These are phyloP conservation scores for Leptinotarsa defecta DNA, from an alignment of 1,140 invertebrate species.

Conservation along the genomic window DNA sequence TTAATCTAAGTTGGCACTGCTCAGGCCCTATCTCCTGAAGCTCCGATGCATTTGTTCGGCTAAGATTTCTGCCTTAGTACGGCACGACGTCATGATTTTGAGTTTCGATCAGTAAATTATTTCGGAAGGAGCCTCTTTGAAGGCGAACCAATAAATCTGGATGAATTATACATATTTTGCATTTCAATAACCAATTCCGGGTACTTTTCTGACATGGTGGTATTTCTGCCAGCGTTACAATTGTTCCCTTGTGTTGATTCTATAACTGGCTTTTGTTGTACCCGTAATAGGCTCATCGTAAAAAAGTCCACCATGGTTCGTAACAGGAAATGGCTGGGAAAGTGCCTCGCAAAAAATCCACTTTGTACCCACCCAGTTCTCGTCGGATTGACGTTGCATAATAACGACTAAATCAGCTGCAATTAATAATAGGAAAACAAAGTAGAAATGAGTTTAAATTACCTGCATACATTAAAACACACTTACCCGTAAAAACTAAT, in stretches of 20 bases:
- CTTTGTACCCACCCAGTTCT: background rate
- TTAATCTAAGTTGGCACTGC: too few relatives aligned
- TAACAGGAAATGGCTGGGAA: background rate
- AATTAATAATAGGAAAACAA: slow-evolving; percentile 26
- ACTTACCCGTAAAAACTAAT: slow-evolving; percentile 24
- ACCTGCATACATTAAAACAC: slow-evolving; percentile 32
- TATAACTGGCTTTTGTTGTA: background rate
- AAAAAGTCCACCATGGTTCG: slow-evolving; percentile 4
- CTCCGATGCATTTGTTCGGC: too few relatives aligned
- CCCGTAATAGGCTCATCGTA: background rate
- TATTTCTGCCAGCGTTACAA: background rate
- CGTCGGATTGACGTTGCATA: slow-evolving; percentile 16
- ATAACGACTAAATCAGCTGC: slow-evolving; percentile 16
- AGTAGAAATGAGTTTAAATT: slow-evolving; percentile 21
- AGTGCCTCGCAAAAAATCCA: background rate
- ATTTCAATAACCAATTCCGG: too few relatives aligned
- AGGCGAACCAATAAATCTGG: too few relatives aligned
- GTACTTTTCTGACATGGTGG: too few relatives aligned
- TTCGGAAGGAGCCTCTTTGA: too few relatives aligned
- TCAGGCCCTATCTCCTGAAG: too few relatives aligned
- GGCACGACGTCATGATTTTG: too few relatives aligned
- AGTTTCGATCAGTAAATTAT: too few relatives aligned
- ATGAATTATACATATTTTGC: too few relatives aligned
- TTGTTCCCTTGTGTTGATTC: background rate
- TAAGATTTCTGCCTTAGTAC: too few relatives aligned